These are phyloP conservation scores for Edolisoma coerulescens DNA, from an alignment of 2,113 vertebrate species.

Conservation along the genomic window DNA sequence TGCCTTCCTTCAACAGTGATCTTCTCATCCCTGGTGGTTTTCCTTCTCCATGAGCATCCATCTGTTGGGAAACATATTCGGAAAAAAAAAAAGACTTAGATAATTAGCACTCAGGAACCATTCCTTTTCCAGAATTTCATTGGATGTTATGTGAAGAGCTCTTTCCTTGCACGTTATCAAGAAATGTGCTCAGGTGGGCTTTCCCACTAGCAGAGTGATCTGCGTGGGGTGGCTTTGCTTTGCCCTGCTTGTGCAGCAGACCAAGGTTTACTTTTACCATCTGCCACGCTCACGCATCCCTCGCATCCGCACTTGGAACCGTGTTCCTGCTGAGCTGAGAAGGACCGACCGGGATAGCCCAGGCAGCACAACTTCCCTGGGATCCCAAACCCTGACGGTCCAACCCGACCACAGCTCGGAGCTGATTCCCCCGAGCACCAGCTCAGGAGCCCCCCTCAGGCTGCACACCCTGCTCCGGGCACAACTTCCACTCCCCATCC, in stretches of 20 bases:
- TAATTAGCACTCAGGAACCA: not conserved
- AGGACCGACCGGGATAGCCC: not conserved
- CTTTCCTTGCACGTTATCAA: not conserved
- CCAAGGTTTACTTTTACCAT: not conserved
- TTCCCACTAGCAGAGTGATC: not conserved
- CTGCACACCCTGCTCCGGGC: not conserved
- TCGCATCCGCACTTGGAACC: rapidly evolving
- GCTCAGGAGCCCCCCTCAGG: not conserved
- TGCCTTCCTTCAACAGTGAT: not conserved
- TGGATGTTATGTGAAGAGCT: not conserved
- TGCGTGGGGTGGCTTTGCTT: not conserved
- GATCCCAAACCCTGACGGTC: too few relatives aligned
- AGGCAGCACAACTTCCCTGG: not conserved
- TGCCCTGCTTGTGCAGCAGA: not conserved
- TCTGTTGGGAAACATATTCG: not conserved
- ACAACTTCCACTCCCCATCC: too few relatives aligned
- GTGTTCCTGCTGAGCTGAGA: not conserved
- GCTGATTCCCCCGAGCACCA: too few relatives aligned
- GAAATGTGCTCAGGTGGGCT: not conserved
- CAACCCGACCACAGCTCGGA: too few relatives aligned
- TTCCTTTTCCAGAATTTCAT: not conserved
- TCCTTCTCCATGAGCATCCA: not conserved
- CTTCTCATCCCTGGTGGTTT: conserved; percentile 11
- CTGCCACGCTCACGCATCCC: not conserved
- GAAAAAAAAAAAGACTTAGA: not conserved